Evolutionary conservation across 2,888 invertebrate genomes (phyloP), one percentile per base, ranked within the genome.

Genomic region (Eupithecia subumbrata): DNA sequence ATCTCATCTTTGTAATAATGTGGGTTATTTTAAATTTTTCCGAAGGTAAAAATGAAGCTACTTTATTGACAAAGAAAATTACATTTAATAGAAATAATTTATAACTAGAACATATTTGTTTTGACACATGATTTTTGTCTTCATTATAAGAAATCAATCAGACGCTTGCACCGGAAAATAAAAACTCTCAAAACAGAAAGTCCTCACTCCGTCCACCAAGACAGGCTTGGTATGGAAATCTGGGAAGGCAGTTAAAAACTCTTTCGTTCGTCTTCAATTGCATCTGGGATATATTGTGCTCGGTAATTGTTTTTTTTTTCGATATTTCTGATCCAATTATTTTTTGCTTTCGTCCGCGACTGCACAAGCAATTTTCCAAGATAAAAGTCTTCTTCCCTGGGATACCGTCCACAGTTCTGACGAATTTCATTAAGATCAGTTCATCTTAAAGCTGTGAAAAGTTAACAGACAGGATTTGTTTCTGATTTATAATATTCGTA

Each of bases 221-320:
- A 72, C 64, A 56, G 45, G 63, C 74, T 70, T 73, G 73, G 77
- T 84, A 87, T 88, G 87, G 86, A 87, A 89, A 88, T 89, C 89
- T 89, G 88, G 82, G 83, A 84, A 86, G 87, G 87, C 88, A 87
- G 84, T 86, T 84, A 82, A 81, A 83, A 85, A 85, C 79, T 81
- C 79, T 77, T 82, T 79, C 81, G 73, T 72, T 73, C 76, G 77
- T 78, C 75, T 75, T 77, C 79, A 75, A 80, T 81, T 78, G 81
- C 78, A 76, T 71, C 76, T 71, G 45, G 78, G 73, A 78, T 76
- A 78, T 74, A 74, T 76, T 74, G 73, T 78, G 64, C 67, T 76
- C 60, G 52, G 68, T 64, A 73, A 75, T 75, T 73, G 71, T 56
- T 77, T 77, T 77, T 79, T 74, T 52, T 37, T 37, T 30, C 63